Evolutionary conservation across 1,140 invertebrate species (phyloP).

Genomic region (Armadillidium nasatum): DNA sequence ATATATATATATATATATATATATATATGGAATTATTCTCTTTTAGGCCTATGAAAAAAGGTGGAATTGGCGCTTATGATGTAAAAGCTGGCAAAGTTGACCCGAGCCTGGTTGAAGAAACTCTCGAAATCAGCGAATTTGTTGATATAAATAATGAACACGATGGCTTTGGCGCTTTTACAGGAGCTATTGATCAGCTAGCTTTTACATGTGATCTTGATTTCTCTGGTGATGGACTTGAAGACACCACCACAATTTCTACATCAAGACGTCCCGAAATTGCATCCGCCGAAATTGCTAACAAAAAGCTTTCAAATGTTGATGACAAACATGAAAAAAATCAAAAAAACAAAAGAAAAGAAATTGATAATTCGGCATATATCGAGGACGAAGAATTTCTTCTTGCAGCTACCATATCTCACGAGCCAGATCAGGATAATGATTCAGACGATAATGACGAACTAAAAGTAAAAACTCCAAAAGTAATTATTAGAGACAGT

Average conservation of each 20-base stretch:
- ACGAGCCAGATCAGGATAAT: slow-evolving; percentile 21
- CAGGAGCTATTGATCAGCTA: slow-evolving; percentile 74
- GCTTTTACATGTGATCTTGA: slow-evolving; percentile 68
- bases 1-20: not conserved
- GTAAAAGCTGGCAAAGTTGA: slow-evolving; percentile 34
- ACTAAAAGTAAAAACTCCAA: slow-evolving; percentile 26
- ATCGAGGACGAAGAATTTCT: slow-evolving; percentile 39
- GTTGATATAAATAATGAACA: slow-evolving; percentile 21
- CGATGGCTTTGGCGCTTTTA: slow-evolving; percentile 55
- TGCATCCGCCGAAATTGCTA: not conserved
- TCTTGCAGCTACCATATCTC: slow-evolving; percentile 29
- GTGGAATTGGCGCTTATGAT: slow-evolving; percentile 25
- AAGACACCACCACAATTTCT: slow-evolving; percentile 25
- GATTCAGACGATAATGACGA: slow-evolving; percentile 39
- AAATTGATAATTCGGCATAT: slow-evolving; percentile 38
- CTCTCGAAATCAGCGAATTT: slow-evolving; percentile 23
- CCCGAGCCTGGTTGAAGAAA: slow-evolving; percentile 23
- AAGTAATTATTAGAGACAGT: slow-evolving; percentile 23
- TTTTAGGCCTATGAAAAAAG: slow-evolving; percentile 33
- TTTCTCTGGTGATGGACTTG: slow-evolving; percentile 49
- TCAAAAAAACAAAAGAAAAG: slow-evolving; percentile 18
- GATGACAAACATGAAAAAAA: slow-evolving; percentile 26
- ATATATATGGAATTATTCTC: not conserved
- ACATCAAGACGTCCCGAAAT: slow-evolving; percentile 21
- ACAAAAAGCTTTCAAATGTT: not conserved